These are phyloP conservation scores for Rissa tridactyla DNA, from an alignment of 2,113 vertebrate species.

Conservation along the genomic window DNA sequence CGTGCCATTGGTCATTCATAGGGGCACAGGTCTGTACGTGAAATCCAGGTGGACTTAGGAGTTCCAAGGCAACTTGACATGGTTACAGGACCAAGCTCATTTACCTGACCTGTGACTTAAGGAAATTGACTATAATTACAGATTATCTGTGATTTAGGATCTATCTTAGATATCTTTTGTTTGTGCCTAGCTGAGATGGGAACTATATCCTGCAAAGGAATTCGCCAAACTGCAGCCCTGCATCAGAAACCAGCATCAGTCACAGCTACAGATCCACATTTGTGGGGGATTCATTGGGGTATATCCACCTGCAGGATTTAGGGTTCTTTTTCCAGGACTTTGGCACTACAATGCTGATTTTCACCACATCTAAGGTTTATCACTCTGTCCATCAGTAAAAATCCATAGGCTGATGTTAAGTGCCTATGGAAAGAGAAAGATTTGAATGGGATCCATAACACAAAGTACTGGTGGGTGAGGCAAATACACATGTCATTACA, in stretches of 20 bases:
- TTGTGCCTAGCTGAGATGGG: not conserved
- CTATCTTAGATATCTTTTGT: not conserved
- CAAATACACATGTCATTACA: rapidly evolving
- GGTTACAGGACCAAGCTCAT: not conserved
- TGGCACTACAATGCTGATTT: not conserved
- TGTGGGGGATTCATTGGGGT: not conserved
- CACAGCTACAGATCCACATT: not conserved
- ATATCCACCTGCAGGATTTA: not conserved
- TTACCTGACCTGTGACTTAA: not conserved
- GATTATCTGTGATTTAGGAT: not conserved
- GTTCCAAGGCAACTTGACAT: not conserved
- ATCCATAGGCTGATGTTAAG: not conserved
- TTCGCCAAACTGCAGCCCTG: not conserved
- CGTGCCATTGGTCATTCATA: not conserved
- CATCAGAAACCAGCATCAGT: not conserved
- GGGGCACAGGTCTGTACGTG: not conserved
- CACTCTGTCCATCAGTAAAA: not conserved
- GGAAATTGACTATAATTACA: not conserved
- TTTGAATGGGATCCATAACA: not conserved
- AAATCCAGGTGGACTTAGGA: not conserved
- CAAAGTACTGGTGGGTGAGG: not conserved
- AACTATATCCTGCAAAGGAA: not conserved
- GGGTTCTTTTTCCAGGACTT: not conserved
- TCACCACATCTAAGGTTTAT: not conserved
- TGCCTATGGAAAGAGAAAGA: not conserved